Base-by-base conservation (phyloP, 2,888 invertebrate species). In the Aspidiotus rigidus region DNA sequence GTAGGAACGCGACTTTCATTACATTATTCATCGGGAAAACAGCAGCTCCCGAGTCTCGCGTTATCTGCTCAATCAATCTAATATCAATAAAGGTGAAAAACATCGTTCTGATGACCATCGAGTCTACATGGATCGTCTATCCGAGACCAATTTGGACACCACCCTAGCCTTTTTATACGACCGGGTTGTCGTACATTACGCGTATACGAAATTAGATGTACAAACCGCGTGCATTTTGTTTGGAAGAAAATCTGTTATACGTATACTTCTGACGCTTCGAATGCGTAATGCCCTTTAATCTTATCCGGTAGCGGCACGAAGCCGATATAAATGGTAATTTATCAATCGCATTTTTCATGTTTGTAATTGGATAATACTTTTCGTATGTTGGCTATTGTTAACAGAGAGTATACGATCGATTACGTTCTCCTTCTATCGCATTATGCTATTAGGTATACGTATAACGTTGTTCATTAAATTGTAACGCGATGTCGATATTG, bases 11-110 rank as follows among this genome's bases (percentile, higher is more conserved):
- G 67, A 67, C 67, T 67, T 67, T 67, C 67, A 67, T 67, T 67
- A 67, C 67, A 67, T 67, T 67, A 67, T 67, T 67, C 67, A 67
- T 67, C 60, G 67, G 60, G 44, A 67, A 59, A 66, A 66, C 67
- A 60, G 60, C 49, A 60, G 53, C 67, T 60, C 59, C 15, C 60
- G 39, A 66, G 59, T 28, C 60, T 57, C 44, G 67, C 49, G 53
- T 60, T 60, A 67, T 67, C 60, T 67, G 67, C 59, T 67, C 67
- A 67, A 66, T 66, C 66, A 66, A 67, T 67, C 67, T 67, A 59
- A 67, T 67, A 67, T 59, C 67, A 67, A 67, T 67, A 67, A 56
- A 67, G 67, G 59, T 59, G 42, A 67, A 59, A 67, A 67, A n/a
- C 49, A n/a, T 49, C 49, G 49, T 49, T 28, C 28, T 28, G 28